Conservation (phyloP, 2,888 invertebrate species). For the Melanostoma mellinum region DNA sequence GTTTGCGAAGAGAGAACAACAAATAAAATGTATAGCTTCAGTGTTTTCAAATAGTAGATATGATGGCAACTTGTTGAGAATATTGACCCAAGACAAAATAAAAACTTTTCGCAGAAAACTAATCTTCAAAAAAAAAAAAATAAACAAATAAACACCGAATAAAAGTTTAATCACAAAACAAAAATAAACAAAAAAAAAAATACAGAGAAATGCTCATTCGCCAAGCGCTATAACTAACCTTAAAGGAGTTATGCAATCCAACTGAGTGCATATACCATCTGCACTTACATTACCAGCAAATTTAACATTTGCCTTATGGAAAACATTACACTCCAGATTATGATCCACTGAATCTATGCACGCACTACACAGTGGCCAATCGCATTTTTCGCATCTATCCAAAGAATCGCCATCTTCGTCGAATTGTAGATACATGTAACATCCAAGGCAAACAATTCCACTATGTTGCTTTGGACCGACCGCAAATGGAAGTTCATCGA, state of each 20-base stretch:
- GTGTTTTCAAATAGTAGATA: neutral
- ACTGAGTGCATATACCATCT: conserved; percentile 85
- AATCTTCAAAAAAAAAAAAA: neutral
- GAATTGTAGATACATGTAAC: conserved; percentile 85
- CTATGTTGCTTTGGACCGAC: conserved; percentile 90
- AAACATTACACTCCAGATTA: conserved; percentile 87
- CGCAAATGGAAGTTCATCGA: conserved; percentile 88
- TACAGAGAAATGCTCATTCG: conserved; percentile 3
- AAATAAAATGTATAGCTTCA: neutral
- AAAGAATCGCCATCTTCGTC: conserved; percentile 80
- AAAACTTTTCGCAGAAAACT: neutral
- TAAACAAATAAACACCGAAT: neutral
- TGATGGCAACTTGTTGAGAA: neutral
- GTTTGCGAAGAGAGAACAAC: neutral
- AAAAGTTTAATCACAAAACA: neutral
- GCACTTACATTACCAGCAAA: conserved; percentile 85
- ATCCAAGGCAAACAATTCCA: conserved; percentile 89
- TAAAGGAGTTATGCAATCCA: conserved; percentile 91
- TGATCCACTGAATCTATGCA: conserved; percentile 84
- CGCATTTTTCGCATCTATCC: conserved; percentile 88
- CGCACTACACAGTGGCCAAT: conserved; percentile 84
- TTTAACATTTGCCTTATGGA: conserved; percentile 84
- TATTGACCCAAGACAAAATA: neutral
- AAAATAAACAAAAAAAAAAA: conserved; percentile 14
- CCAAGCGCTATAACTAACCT: conserved; percentile 82